Base-by-base conservation (phyloP, 2,113 vertebrate species). In the Cryptotis parvus region DNA sequence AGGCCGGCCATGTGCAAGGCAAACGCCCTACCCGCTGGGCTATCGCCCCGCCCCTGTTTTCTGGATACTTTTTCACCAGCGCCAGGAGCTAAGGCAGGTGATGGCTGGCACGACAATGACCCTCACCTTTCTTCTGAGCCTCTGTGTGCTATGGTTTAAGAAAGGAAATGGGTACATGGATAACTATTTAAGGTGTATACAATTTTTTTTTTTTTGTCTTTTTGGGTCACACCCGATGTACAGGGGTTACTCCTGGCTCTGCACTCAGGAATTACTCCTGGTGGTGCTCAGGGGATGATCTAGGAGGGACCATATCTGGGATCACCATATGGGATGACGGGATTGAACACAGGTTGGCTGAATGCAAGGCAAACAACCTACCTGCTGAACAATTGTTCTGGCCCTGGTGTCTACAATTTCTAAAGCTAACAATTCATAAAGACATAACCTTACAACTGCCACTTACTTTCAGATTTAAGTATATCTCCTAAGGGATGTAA, bases 401-500 rank as follows among this genome's bases (percentile, higher is more conserved):
- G 49, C 49, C 7, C 7, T 52, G n/a, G n/a, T n/a, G n/a, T 68
- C 55, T 33, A 26, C 24, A 45, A 45, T 9, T 91, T 70, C 61
- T 63, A n/a, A 94, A 65, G 55, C 24, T 58, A 70, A n/a, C n/a
- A 81, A 55, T 76, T 91, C 61, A 43, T 26, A 83, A 55, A 66
- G 12, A 73, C 31, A 52, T 9, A 43, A 87, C 58, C 41, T 81
- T 72, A 31, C 8, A 73, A 52, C 61, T 72, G 9, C 58, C 31
- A 77, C 39, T 45, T 69, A 52, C 33, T 93, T 94, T 88, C 80
- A 93, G 58, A 66, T 65, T 31, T 49, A 75, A 69, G 45, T 93
- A 72, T 72, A 72, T 78, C 68, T 84, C 39, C 87, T 33, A 37
- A 7, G 86, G 41, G 61, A 89, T 22, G 31, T 66, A 69, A 87